These are phyloP conservation scores for Boloria selene DNA, from an alignment of 2,888 invertebrate genomes.

Conservation along the genomic window DNA sequence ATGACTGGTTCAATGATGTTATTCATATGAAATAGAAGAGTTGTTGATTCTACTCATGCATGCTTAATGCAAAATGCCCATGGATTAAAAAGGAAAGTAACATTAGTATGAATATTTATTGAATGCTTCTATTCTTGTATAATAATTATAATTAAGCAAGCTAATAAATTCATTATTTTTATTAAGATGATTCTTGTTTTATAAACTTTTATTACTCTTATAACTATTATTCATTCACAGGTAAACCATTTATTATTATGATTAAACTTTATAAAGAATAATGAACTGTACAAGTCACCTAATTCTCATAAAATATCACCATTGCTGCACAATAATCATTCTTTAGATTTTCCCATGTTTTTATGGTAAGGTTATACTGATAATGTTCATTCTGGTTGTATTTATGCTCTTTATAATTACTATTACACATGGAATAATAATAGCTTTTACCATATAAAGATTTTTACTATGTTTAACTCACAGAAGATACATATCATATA, in stretches of 20 bases:
- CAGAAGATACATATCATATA: too few relatives aligned
- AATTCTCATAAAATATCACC: slow-evolving; percentile 31
- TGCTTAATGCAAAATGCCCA: slow-evolving; percentile 22
- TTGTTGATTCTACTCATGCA: slow-evolving; percentile 30
- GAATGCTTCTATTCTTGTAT: slow-evolving; percentile 3
- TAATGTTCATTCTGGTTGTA: not conserved
- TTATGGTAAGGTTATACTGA: slow-evolving; percentile 16
- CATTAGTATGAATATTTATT: slow-evolving; percentile 14
- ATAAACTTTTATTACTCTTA: not conserved
- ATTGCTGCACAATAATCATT: slow-evolving; percentile 24
- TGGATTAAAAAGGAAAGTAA: slow-evolving; percentile 27
- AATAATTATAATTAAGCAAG: not conserved
- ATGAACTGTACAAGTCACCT: slow-evolving; percentile 21
- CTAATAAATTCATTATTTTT: not conserved
- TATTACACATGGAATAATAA: not conserved
- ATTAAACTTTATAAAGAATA: not conserved
- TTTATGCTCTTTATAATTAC: not conserved
- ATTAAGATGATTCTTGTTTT: not conserved
- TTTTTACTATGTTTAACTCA: too few relatives aligned
- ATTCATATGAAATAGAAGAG: slow-evolving; percentile 22
- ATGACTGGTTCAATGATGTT: slow-evolving; percentile 30
- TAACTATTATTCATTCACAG: not conserved
- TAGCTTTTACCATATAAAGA: not conserved
- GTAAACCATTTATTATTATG: not conserved
- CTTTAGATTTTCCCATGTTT: slow-evolving; percentile 31